Evolutionary conservation across 2,888 invertebrate species (phyloP).

Genomic region (Therioaphis trifolii): DNA sequence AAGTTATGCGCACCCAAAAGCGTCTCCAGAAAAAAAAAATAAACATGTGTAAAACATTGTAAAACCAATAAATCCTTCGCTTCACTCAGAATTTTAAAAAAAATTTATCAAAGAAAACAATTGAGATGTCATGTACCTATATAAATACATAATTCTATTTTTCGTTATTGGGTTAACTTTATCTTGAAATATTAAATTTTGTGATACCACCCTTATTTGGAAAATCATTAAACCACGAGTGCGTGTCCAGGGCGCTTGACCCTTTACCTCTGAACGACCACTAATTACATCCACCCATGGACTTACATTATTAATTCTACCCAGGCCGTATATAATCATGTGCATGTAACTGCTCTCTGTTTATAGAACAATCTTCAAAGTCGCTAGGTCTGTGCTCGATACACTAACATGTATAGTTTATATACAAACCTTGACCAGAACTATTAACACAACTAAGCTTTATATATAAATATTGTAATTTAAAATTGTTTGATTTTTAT

Average conservation of each 20-base stretch:
- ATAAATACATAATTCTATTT: background rate
- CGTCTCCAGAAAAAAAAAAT: too few species aligned
- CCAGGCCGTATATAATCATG: slow-evolving; percentile 22
- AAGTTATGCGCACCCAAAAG: too few species aligned
- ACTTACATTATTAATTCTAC: slow-evolving; percentile 51
- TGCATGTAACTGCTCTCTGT: slow-evolving; percentile 21
- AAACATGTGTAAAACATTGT: too few species aligned
- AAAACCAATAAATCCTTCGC: too few species aligned
- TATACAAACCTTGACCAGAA: too few species aligned
- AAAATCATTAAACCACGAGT: slow-evolving; percentile 56
- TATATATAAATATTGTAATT: too few species aligned
- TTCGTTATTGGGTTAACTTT: background rate
- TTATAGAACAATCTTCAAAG: slow-evolving; percentile 6
- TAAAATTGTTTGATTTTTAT: too few species aligned
- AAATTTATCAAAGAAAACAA: background rate
- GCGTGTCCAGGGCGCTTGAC: slow-evolving; percentile 45
- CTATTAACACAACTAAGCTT: too few species aligned
- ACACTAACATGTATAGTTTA: too few species aligned
- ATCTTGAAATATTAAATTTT: slow-evolving; percentile 31
- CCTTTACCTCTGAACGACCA: slow-evolving; percentile 40
- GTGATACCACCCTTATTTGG: slow-evolving; percentile 2
- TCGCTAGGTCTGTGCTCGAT: background rate
- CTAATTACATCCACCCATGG: slow-evolving; percentile 40
- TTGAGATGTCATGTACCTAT: background rate
- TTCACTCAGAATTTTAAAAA: too few species aligned